Base-by-base conservation (phyloP, 1,140 invertebrate genomes). In the Cherax quadricarinatus region DNA sequence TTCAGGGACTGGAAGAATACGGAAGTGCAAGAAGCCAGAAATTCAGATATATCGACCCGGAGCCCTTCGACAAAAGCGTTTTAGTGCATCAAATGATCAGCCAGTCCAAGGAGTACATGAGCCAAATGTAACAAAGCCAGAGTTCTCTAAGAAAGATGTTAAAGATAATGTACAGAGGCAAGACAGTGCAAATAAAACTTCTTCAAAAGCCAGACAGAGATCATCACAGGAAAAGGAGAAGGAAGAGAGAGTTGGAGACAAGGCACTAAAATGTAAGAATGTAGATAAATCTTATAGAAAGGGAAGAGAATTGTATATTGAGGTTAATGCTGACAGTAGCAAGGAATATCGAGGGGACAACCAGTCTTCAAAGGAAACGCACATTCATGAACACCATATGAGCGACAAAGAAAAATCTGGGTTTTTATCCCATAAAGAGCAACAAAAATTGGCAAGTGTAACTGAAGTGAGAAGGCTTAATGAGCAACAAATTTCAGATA, bases 1-100 rank as follows among this genome's bases (percentile, higher is more conserved):
- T 30, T 53, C 48, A 9, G 66, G 48, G 48, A 70, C 83, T 30
- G 88, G 21, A 62, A 75, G 89, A 18, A 30, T 80, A 24, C 83
- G 89, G 16, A 91, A 86, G 21, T 21, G 30, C 41, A 91, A 91
- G 41, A 91, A 91, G 60, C 89, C 89, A 30, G 89, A 91, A 80
- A 91, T 91, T 21, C 83, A 91, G 41, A 60, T 91, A n/a, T 91
- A 91, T 81, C 84, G 84, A 16, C 89, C 89, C 49, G 84, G 89
- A 30, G 83, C 89, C 48, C 84, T 91, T 18, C 80, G 84, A 24
- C 75, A 86, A 21, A 78, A 66, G 16, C 84, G 83, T 12, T 80
- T 75, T 12, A 70, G n/a, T 24, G 49, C 53, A 1, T 84, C 80
- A 41, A 53, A 24, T 57, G 81, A 84, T 14, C 62, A 49, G 16